These are phyloP conservation scores for Magallana angulata DNA, from an alignment of 1,140 invertebrate genomes.

Conservation along the genomic window DNA sequence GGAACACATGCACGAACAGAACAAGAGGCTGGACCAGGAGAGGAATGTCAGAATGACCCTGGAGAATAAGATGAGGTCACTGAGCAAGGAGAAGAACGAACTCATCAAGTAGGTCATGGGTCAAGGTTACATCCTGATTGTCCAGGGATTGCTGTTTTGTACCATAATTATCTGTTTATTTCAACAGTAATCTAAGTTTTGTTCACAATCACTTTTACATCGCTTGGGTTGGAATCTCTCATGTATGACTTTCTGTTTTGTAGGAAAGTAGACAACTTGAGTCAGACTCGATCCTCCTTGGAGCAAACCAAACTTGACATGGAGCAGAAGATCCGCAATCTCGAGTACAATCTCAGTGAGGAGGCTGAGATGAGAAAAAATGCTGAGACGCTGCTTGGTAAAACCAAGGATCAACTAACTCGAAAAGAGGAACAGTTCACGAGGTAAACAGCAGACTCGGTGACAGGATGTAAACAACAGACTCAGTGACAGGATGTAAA, in stretches of 20 bases:
- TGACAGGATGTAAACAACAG: neutral
- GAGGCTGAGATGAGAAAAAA: slow-evolving; percentile 75
- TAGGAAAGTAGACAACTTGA: slow-evolving; percentile 73
- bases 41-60: slow-evolving; percentile 67
- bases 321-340: slow-evolving; percentile 72
- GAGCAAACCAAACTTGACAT: slow-evolving; percentile 75
- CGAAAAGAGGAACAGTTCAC: slow-evolving; percentile 75
- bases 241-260: slow-evolving; percentile 11
- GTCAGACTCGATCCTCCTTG: slow-evolving; percentile 67
- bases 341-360: slow-evolving; percentile 74
- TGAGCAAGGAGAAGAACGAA: slow-evolving; percentile 71
- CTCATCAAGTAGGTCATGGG: slow-evolving; percentile 66
- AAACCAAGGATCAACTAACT: slow-evolving; percentile 74
- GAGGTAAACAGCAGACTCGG: slow-evolving; percentile 55
- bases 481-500: neutral
- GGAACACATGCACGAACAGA: slow-evolving; percentile 72
- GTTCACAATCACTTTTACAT: no score
- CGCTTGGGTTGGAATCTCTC: no score
- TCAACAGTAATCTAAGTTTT: no score
- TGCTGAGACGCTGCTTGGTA: slow-evolving; percentile 72
- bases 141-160: no score
- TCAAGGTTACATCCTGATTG: no score
- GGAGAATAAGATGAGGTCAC: slow-evolving; percentile 70
- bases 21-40: slow-evolving; percentile 71
- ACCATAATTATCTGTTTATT: no score